Conservation (phyloP, 2,888 invertebrate genomes). For the Tachina grossa region DNA sequence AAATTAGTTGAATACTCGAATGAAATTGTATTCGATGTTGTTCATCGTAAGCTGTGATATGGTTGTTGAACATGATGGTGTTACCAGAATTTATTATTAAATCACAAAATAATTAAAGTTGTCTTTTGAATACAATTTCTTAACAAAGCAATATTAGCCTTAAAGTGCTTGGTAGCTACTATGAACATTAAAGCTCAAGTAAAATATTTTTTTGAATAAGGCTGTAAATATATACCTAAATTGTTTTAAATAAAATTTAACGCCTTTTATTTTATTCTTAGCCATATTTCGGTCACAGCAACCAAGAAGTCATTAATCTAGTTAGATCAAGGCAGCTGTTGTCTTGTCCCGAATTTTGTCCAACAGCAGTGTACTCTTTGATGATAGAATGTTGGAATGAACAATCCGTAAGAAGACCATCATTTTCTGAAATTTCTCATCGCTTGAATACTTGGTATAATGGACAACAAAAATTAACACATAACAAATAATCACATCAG, state of each 20-base stretch:
- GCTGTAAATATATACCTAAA: background rate
- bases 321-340: constrained; percentile 96
- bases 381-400: constrained; percentile 99
- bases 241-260: background rate
- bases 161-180: no score
- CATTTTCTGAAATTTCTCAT: constrained; percentile 94
- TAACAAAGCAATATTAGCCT: no score
- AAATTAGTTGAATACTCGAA: no score
- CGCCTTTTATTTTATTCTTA: constrained; percentile 80
- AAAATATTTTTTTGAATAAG: no score
- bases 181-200: no score
- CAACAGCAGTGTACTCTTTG: constrained; percentile 94
- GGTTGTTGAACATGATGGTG: no score
- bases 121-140: no score
- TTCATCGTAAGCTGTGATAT: no score
- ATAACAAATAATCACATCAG: constrained; percentile 40
- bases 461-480: constrained; percentile 80
- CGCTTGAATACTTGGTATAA: constrained; percentile 90
- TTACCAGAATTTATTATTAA: no score
- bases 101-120: no score
- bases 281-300: constrained; percentile 95
- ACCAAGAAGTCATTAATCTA: constrained; percentile 99
- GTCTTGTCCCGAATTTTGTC: constrained; percentile 96
- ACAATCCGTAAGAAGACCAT: constrained; percentile 93
- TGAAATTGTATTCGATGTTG: no score